phyloP scores from a whole-genome alignment of 2,888 invertebrate species.

The Cremastinae sp. region DNA sequence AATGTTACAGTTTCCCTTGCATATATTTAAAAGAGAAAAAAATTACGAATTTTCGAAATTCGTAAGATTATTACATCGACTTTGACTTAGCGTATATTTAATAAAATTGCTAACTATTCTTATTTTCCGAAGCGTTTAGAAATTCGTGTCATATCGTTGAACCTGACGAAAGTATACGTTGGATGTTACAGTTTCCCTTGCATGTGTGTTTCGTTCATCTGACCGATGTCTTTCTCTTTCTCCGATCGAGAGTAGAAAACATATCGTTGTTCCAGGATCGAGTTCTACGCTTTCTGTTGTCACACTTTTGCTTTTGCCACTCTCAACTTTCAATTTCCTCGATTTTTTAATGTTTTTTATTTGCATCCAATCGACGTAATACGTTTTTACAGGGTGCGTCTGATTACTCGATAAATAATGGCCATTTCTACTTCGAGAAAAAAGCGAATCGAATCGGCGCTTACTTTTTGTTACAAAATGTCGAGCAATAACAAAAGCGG shows the following conservation, averaged over 20 bases:
- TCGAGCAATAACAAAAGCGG: too few species aligned
- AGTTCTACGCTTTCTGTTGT: slow-evolving; percentile 21
- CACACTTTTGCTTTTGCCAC: slow-evolving; percentile 42
- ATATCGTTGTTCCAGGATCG: slow-evolving; percentile 11
- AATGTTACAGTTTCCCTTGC: too few species aligned
- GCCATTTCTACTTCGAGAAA: neutral
- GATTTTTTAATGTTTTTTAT: slow-evolving; percentile 18
- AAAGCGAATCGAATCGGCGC: too few species aligned
- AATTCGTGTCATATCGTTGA: too few species aligned
- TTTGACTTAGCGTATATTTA: too few species aligned
- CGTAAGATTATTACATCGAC: too few species aligned
- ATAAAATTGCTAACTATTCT: too few species aligned
- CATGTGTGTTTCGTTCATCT: neutral
- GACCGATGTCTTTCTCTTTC: neutral
- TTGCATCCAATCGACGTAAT: slow-evolving; percentile 20
- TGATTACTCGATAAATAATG: neutral
- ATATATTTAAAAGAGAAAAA: too few species aligned
- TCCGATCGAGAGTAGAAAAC: slow-evolving; percentile 49
- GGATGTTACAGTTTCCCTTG: too few species aligned
- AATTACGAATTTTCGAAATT: too few species aligned
- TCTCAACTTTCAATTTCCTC: slow-evolving; percentile 50
- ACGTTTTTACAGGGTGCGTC: neutral
- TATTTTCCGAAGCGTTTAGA: too few species aligned
- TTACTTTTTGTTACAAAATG: too few species aligned
- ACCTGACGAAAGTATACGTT: neutral